Evolutionary conservation across 2,888 invertebrate species (phyloP).

Genomic region (Cephus spinipes): DNA sequence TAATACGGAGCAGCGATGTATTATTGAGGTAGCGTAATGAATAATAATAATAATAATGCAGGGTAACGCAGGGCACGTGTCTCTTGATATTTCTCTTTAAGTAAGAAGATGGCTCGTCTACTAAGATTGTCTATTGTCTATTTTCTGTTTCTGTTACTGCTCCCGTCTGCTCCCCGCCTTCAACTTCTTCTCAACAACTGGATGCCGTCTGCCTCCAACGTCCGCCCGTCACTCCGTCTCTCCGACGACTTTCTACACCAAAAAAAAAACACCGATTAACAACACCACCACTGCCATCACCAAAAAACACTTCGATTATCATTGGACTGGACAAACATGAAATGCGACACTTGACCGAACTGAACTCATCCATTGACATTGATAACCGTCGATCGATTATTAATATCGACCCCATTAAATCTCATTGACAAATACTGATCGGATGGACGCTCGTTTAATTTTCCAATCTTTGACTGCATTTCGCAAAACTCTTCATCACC

Average conservation of each 20-base stretch:
- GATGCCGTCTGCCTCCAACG: constrained; percentile 67
- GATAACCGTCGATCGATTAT: not conserved
- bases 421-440: not conserved
- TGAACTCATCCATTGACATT: not conserved
- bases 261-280: constrained; percentile 26
- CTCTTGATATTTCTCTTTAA: constrained; percentile 38
- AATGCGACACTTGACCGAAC: not conserved
- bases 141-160: constrained; percentile 67
- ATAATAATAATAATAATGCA: constrained; percentile 26
- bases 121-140: constrained; percentile 64
- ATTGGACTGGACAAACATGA: not conserved
- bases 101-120: constrained; percentile 55
- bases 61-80: constrained; percentile 31
- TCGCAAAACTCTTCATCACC: not conserved
- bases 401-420: not conserved
- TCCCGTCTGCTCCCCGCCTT: constrained; percentile 66
- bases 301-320: constrained; percentile 9
- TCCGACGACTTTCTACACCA: constrained; percentile 56
- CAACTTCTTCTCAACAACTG: constrained; percentile 66
- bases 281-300: constrained; percentile 12
- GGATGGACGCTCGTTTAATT: not conserved
- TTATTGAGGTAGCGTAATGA: constrained; percentile 6
- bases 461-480: not conserved
- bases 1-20: constrained; percentile 4
- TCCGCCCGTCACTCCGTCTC: constrained; percentile 65